Base-by-base conservation (phyloP, 2,888 invertebrate species). In the Monochamus alternatus region DNA sequence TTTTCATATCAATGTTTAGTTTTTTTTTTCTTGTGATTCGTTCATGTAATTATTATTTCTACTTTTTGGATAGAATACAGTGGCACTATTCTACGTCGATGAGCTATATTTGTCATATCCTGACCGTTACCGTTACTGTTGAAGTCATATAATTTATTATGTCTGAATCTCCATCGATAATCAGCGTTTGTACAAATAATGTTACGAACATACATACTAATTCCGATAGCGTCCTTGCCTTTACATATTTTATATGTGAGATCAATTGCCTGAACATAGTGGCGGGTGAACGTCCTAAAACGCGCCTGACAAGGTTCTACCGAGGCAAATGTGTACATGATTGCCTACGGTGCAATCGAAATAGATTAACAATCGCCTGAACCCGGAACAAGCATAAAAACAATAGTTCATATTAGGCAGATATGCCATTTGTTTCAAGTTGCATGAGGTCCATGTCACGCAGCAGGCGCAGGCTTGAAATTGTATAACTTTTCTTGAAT, bases 281-380 rank as follows among this genome's bases (percentile, higher is more conserved):
- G 64, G 47, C 64, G 64, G 64, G 64, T 64, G 14, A 64, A 64
- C 10, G 64, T 47, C 64, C 64, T 47, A 64, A 63, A 64, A 64
- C 64, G 64, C 64, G 64, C 64, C 47, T 64, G 64, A 64, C 64
- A 30, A 64, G 64, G 64, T 64, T 64, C 44, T 30, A 64, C 64
- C 47, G 47, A 22, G 38, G 38, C 38, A 60, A 60, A 60, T 60
- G 64, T 64, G 12, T 64, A 63, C 47, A 60, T 60, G 64, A 64
- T n/a, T 63, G 44, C 8, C 63, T 10, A 64, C 47, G 22, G 44
- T 64, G 47, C 64, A 47, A 30, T 47, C 64, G 22, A 64, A 64
- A 47, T 64, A 47, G 64, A 47, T 47, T 64, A 64, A 64, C 64
- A 64, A 64, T 47, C 30, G 8, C 12, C 31, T 10, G 47, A 64